Evolutionary conservation across 1,140 invertebrate genomes (phyloP).

Genomic region (Lepidurus apus): DNA sequence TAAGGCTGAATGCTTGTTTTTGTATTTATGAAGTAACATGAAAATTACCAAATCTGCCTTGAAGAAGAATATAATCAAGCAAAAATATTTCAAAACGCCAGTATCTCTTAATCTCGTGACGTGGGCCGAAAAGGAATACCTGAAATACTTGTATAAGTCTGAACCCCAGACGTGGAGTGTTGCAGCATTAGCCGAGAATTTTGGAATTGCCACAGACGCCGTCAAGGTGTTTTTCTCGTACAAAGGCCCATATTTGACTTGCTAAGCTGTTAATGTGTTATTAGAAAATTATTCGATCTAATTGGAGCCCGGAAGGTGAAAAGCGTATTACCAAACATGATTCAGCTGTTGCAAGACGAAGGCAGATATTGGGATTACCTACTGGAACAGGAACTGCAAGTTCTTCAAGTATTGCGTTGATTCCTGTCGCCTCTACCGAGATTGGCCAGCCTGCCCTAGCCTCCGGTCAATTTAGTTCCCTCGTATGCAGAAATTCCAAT

Average conservation of each 20-base stretch:
- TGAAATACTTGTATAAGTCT: constrained; percentile 58
- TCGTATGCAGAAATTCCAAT: background rate
- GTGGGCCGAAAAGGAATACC: constrained; percentile 76
- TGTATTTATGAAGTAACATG: constrained; percentile 36
- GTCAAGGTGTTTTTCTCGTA: constrained; percentile 42
- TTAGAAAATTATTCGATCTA: constrained; percentile 21
- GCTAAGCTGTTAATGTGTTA: background rate
- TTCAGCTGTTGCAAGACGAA: background rate
- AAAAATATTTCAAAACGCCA: constrained; percentile 66
- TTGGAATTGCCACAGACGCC: constrained; percentile 61
- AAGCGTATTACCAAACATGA: constrained; percentile 25
- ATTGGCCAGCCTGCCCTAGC: background rate
- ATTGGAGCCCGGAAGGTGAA: background rate
- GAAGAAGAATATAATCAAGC: constrained; percentile 56
- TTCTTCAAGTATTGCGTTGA: background rate
- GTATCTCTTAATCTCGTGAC: constrained; percentile 67
- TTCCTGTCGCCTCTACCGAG: background rate
- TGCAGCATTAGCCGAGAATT: constrained; percentile 66
- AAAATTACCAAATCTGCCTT: constrained; percentile 45
- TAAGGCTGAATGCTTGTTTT: background rate
- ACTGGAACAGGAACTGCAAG: constrained; percentile 17
- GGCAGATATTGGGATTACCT: constrained; percentile 22
- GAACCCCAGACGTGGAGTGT: constrained; percentile 67
- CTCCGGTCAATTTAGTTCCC: background rate
- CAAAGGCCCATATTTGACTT: background rate